Conservation (phyloP, 2,888 invertebrate species). For the Myopa tessellatipennis region DNA sequence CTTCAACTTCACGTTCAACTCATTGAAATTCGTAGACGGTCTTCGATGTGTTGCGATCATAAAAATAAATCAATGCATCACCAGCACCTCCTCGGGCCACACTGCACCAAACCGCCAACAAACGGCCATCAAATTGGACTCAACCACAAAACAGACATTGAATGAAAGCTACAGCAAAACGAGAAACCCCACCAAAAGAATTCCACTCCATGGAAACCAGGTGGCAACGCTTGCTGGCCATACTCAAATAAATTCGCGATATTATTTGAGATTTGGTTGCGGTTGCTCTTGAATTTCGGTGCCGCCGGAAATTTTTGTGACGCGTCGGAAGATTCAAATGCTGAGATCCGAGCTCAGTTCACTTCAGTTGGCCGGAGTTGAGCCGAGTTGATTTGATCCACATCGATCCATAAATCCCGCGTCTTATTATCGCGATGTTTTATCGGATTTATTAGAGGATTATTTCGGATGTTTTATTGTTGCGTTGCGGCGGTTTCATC, state of each 20-base stretch:
- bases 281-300: conserved; percentile 24
- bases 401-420: conserved; percentile 48
- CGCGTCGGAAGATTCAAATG: background rate
- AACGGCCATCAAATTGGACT: background rate
- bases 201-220: background rate
- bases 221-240: conserved; percentile 10
- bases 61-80: conserved; percentile 40
- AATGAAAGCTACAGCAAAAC: background rate
- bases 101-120: background rate
- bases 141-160: background rate
- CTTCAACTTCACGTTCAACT: conserved; percentile 6
- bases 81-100: conserved; percentile 26
- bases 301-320: conserved; percentile 23
- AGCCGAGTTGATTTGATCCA: background rate
- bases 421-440: conserved; percentile 48
- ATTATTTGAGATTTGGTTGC: conserved; percentile 23
- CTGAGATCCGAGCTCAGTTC: background rate
- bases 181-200: background rate
- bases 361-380: background rate
- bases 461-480: conserved; percentile 46
- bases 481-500: background rate
- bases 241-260: conserved; percentile 18
- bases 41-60: conserved; percentile 17
- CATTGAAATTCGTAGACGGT: conserved; percentile 28
- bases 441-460: conserved; percentile 48